A percentile compares a stretch with the other conserved stretches of the same genome.
Evolutionary conservation across 2,888 invertebrate species (phyloP).

Genomic region (Amphipoea oculea): DNA sequence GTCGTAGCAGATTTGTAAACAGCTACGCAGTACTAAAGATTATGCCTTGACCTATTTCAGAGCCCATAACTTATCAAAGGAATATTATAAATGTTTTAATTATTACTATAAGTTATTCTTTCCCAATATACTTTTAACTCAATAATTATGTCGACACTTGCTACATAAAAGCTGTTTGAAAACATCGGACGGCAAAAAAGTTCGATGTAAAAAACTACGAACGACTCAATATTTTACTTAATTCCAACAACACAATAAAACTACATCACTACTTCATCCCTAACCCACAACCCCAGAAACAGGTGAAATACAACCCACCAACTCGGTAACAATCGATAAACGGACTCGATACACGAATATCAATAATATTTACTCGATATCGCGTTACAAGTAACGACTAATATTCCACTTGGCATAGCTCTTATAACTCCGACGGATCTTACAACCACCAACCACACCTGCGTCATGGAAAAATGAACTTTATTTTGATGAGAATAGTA

Average conservation of each 20-base stretch:
- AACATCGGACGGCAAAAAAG: not conserved
- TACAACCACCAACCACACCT: slow-evolving; percentile 15
- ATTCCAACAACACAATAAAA: slow-evolving; percentile 2
- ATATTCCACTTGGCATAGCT: slow-evolving; percentile 71
- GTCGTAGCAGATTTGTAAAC: not conserved
- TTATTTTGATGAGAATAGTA: not conserved
- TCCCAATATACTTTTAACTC: not conserved
- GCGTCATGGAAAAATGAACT: slow-evolving; percentile 28
- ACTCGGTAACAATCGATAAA: slow-evolving; percentile 56
- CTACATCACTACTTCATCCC: slow-evolving; percentile 10
- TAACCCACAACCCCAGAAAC: slow-evolving; percentile 45
- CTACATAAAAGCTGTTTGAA: not conserved
- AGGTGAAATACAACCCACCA: slow-evolving; percentile 45
- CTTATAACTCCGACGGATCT: slow-evolving; percentile 64
- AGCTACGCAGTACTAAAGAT: not conserved
- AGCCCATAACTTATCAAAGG: not conserved
- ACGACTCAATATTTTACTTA: not conserved
- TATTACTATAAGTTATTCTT: not conserved
- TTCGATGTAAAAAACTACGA: not conserved
- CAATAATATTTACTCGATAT: slow-evolving; percentile 67
- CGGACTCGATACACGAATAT: slow-evolving; percentile 69
- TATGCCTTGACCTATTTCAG: not conserved
- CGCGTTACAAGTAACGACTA: slow-evolving; percentile 75
- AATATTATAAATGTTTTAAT: not conserved
- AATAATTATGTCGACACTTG: not conserved